Evolutionary conservation across 2,888 invertebrate species (phyloP).

Genomic region (Unio delphinus): DNA sequence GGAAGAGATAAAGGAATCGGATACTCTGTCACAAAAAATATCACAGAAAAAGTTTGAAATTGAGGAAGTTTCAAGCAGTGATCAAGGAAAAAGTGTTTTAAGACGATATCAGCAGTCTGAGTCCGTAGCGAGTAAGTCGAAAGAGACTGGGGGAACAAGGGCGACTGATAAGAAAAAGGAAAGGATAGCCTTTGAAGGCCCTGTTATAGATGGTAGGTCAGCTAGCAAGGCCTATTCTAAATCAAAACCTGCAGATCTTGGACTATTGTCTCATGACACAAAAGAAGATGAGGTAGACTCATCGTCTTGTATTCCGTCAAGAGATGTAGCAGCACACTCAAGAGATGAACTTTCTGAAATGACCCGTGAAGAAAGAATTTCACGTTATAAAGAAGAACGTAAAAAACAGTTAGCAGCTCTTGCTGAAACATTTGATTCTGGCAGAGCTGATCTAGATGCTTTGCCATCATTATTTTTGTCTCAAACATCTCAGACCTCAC

Average conservation of each 20-base stretch:
- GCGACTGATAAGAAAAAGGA: no score
- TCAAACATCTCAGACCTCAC: constrained; percentile 15
- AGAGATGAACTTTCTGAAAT: constrained; percentile 23
- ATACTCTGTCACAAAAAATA: not conserved
- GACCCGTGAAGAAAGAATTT: constrained; percentile 77
- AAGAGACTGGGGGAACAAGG: no score
- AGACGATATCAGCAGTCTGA: no score
- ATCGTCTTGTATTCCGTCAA: constrained; percentile 7
- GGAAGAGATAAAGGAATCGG: constrained; percentile 23
- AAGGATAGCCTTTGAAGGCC: no score
- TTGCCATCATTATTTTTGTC: constrained; percentile 41
- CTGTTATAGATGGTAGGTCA: not conserved
- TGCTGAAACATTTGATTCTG: constrained; percentile 30
- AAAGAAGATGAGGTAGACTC: constrained; percentile 6
- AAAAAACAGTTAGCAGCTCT: constrained; percentile 78
- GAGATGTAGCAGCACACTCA: constrained; percentile 15
- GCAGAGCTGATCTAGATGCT: constrained; percentile 19
- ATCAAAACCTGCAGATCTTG: constrained; percentile 33
- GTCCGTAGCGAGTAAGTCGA: no score
- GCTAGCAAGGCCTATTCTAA: constrained; percentile 16
- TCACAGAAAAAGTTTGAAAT: no score
- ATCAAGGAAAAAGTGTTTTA: no score
- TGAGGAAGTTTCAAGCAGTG: no score
- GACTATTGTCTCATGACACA: constrained; percentile 17
- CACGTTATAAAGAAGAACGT: constrained; percentile 82